These are phyloP conservation scores for Theristus sp. DNA, from an alignment of 2,888 invertebrate species.

Conservation along the genomic window DNA sequence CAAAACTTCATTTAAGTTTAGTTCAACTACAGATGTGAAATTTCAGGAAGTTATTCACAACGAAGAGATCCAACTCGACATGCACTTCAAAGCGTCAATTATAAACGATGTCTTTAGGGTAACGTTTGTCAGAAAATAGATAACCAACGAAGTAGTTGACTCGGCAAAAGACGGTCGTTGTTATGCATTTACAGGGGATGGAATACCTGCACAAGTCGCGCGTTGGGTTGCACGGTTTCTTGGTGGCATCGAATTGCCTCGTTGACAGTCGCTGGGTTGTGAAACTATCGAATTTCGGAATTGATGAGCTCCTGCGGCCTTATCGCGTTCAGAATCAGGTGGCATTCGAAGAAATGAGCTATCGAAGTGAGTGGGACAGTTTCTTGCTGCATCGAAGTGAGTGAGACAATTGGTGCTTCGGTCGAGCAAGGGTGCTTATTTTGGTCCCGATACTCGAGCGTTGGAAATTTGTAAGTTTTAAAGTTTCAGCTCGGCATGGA, in stretches of 20 bases:
- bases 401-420: not conserved
- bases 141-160: not conserved
- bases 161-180: not conserved
- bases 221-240: not conserved
- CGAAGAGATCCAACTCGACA: not conserved
- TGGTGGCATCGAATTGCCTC: not conserved
- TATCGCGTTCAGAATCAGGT: not conserved
- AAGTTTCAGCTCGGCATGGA: too few species aligned
- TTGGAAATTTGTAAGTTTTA: too few species aligned
- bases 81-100: slow-evolving; percentile 1
- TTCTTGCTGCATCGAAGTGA: not conserved
- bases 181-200: not conserved
- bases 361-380: not conserved
- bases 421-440: too few species aligned
- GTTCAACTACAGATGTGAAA: not conserved
- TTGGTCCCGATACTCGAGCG: too few species aligned
- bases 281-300: not conserved
- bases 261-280: slow-evolving; percentile 5
- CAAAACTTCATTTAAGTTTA: too few species aligned
- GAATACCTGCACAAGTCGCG: slow-evolving; percentile 1
- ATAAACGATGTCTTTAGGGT: slow-evolving; percentile 1
- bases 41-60: not conserved
- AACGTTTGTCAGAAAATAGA: not conserved
- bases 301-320: not conserved
- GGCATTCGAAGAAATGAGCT: not conserved